These are phyloP conservation scores for Bombyx huttoni DNA, from an alignment of 2,888 invertebrate genomes.

Conservation along the genomic window DNA sequence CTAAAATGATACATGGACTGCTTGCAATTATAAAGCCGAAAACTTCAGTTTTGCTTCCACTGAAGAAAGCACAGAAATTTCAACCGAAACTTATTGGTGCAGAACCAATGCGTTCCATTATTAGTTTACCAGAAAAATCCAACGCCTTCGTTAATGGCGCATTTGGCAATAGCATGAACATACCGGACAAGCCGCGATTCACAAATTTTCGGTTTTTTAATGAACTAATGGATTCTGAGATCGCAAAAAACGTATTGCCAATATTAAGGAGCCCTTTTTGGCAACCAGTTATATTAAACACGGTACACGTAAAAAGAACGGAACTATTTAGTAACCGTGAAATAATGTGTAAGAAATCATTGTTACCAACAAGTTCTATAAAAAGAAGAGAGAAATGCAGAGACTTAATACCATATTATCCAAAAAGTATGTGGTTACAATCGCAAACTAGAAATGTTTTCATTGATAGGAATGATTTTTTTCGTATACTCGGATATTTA, in stretches of 20 bases:
- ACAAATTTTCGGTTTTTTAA: not conserved
- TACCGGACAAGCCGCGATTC: not conserved
- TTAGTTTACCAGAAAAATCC: not conserved
- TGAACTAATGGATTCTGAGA: not conserved
- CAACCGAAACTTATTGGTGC: not conserved
- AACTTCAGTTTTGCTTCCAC: not conserved
- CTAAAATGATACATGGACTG: conserved; percentile 28
- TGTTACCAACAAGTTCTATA: not conserved
- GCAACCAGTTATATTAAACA: not conserved
- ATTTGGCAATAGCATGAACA: not conserved
- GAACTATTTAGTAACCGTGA: not conserved
- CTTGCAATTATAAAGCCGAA: not conserved
- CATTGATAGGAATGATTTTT: not conserved
- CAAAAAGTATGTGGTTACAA: not conserved
- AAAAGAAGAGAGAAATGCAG: not conserved
- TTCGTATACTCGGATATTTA: not conserved
- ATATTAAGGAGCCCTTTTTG: not conserved
- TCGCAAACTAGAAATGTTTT: not conserved
- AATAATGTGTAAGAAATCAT: not conserved
- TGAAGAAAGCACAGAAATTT: not conserved
- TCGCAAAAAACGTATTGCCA: not conserved
- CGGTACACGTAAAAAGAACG: not conserved
- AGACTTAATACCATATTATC: not conserved
- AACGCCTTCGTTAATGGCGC: not conserved
- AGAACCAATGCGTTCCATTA: not conserved